phyloP scores from a whole-genome alignment of 2,888 invertebrate species.

The Yponomeuta malinellus region DNA sequence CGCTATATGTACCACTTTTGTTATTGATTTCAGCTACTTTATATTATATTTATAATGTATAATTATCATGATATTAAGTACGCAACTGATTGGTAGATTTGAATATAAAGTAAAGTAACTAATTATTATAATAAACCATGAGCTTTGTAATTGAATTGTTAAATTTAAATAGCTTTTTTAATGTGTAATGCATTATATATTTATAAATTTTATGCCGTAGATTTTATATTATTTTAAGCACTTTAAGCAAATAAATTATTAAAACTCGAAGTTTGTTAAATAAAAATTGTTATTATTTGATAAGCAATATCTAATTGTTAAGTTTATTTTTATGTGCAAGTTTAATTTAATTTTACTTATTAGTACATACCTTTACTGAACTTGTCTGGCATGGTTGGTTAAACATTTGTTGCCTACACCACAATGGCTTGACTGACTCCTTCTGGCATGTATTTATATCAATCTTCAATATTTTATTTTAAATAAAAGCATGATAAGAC shows the following conservation, averaged over 20 bases:
- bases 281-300: not conserved
- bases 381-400: too few relatives aligned
- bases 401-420: not conserved
- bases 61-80: not conserved
- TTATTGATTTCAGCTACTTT: not conserved
- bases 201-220: not conserved
- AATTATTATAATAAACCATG: slow-evolving; percentile 32
- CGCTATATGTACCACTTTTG: not conserved
- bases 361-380: not conserved
- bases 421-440: not conserved
- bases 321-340: not conserved
- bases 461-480: not conserved
- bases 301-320: not conserved
- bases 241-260: not conserved
- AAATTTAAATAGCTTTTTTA: slow-evolving; percentile 17
- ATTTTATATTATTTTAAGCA: not conserved
- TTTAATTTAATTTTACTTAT: not conserved
- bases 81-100: not conserved
- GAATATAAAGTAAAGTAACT: not conserved
- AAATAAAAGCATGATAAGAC: not conserved
- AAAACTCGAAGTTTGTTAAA: not conserved
- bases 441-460: not conserved
- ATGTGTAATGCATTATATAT: not conserved
- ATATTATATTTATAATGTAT: not conserved
- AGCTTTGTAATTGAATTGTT: slow-evolving; percentile 47